Percentiles rank a stretch among this genome's conserved stretches.
Conservation (phyloP, 2,888 invertebrate genomes). For the Diplolepis rosae region DNA sequence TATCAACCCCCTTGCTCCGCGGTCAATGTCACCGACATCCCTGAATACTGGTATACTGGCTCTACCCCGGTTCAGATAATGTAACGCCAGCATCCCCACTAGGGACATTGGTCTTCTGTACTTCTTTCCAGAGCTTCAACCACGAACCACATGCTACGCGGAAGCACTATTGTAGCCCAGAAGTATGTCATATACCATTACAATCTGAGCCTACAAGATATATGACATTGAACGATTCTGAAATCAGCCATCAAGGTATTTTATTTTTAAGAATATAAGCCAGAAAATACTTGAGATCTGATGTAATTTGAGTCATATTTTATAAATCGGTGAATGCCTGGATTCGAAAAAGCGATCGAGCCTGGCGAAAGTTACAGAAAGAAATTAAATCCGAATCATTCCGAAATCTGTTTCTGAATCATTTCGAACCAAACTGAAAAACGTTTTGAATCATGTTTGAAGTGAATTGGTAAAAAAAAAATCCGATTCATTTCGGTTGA, state of each 20-base stretch:
- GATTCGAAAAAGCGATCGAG: no score
- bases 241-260: neutral
- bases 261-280: neutral
- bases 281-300: no score
- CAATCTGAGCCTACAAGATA: neutral
- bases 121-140: conserved; percentile 16
- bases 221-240: neutral
- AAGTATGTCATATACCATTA: neutral
- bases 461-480: no score
- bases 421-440: no score
- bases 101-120: conserved; percentile 30
- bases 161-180: neutral
- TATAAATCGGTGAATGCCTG: no score
- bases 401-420: no score
- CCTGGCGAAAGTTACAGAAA: no score
- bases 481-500: no score
- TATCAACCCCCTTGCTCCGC: conserved; percentile 55
- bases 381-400: no score
- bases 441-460: no score
- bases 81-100: conserved; percentile 34
- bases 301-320: no score
- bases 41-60: conserved; percentile 43
- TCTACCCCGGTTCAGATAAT: conserved; percentile 43
- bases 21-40: conserved; percentile 67
- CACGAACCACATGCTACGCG: conserved; percentile 11